Evolutionary conservation across 2,888 invertebrate genomes (phyloP).

Genomic region (Zele albiditarsus): DNA sequence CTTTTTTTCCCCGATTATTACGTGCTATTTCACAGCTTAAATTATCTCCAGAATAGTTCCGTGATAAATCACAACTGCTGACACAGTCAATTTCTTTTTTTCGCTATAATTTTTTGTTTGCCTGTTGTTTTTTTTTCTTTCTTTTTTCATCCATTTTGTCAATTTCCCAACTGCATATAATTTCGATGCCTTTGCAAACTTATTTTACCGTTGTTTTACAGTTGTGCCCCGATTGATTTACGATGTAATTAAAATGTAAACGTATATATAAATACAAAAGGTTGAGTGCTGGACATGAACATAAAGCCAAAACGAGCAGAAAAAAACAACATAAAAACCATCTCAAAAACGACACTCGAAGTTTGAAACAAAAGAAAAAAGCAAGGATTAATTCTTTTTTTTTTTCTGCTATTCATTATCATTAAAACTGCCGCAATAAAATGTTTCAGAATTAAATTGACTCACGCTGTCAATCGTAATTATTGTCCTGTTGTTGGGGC

Average conservation of each 20-base stretch:
- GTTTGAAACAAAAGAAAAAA: neutral
- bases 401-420: neutral
- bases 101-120: neutral
- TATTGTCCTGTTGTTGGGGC: constrained; percentile 1
- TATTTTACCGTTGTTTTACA: neutral
- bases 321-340: neutral
- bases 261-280: neutral
- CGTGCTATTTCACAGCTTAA: neutral
- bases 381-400: neutral
- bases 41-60: neutral
- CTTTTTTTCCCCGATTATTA: neutral
- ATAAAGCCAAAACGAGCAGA: neutral
- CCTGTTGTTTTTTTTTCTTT: neutral
- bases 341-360: neutral
- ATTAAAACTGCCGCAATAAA: neutral
- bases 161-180: neutral
- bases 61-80: neutral
- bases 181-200: neutral
- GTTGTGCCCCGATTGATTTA: constrained; percentile 1
- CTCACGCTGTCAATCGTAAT: neutral
- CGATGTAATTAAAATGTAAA: constrained; percentile 7
- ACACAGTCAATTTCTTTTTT: neutral
- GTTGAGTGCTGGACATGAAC: neutral
- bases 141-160: neutral
- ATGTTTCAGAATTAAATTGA: constrained; percentile 1